These are phyloP conservation scores for Simalia tracyae DNA, from an alignment of 2,797 vertebrate genomes.

Conservation along the genomic window DNA sequence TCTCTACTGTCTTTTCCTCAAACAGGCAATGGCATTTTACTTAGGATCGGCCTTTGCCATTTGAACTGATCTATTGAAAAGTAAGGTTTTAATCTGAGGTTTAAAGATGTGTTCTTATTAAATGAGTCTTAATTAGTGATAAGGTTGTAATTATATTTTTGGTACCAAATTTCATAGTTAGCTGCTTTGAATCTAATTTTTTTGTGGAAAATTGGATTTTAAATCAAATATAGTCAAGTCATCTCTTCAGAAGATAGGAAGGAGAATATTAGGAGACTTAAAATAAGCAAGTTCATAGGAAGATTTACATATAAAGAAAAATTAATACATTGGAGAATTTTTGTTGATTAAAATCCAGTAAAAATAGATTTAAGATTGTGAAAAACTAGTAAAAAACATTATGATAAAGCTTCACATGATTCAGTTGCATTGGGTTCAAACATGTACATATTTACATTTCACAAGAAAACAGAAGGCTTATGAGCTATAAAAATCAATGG, in stretches of 20 bases:
- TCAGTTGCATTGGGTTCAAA: background rate
- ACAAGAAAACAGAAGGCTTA: background rate
- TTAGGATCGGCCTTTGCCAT: background rate
- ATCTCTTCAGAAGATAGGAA: background rate
- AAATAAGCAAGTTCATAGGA: background rate
- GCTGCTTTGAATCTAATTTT: background rate
- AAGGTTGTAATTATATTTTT: background rate
- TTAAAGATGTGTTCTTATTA: background rate
- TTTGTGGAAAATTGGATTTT: background rate
- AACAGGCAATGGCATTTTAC: background rate
- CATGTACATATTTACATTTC: background rate
- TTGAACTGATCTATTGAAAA: background rate
- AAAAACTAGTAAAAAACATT: background rate
- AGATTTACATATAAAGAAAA: background rate
- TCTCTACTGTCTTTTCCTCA: background rate
- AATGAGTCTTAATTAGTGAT: background rate
- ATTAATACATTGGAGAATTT: background rate
- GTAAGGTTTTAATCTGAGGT: background rate
- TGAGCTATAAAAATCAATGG: background rate
- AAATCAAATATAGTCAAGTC: background rate
- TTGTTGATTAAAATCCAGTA: background rate
- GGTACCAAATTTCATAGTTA: background rate
- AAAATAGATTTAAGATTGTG: background rate
- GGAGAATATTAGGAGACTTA: background rate
- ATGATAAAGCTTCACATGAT: background rate